Conservation (phyloP, 2,888 invertebrate species). For the Allacma fusca region DNA sequence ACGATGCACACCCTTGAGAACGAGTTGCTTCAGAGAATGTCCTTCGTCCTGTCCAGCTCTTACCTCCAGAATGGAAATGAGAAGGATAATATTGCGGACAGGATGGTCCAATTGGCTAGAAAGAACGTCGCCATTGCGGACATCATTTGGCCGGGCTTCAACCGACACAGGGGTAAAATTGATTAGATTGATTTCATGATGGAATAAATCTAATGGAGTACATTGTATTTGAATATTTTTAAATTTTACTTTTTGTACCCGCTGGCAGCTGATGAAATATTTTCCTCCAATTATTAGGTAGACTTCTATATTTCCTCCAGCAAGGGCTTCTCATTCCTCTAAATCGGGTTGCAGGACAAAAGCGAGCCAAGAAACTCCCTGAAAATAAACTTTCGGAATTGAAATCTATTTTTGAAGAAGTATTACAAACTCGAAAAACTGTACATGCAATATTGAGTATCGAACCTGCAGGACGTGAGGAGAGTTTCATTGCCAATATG, state of each 20-base stretch:
- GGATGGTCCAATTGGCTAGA: conserved; percentile 48
- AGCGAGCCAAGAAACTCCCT: background rate
- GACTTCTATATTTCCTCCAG: conserved; percentile 56
- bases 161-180: conserved; percentile 51
- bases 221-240: conserved; percentile 11
- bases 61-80: conserved; percentile 39
- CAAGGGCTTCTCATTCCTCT: conserved; percentile 51
- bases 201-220: too few relatives aligned
- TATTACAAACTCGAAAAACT: conserved; percentile 47
- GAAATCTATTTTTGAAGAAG: conserved; percentile 46
- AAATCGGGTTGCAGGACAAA: conserved; percentile 3
- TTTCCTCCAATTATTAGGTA: conserved; percentile 40
- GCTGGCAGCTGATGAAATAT: background rate
- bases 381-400: conserved; percentile 37
- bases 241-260: background rate
- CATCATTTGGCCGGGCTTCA: conserved; percentile 53
- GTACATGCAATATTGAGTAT: conserved; percentile 49
- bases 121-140: conserved; percentile 52
- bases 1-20: conserved; percentile 54
- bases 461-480: conserved; percentile 53
- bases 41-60: conserved; percentile 46
- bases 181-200: background rate
- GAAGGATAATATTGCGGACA: conserved; percentile 46
- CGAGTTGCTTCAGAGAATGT: conserved; percentile 54
- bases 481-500: conserved; percentile 49